A percentile compares a stretch with the other conserved stretches of the same genome.
phyloP scores from a whole-genome alignment of 1,140 invertebrate species.

The Trachelipus rathkii region DNA sequence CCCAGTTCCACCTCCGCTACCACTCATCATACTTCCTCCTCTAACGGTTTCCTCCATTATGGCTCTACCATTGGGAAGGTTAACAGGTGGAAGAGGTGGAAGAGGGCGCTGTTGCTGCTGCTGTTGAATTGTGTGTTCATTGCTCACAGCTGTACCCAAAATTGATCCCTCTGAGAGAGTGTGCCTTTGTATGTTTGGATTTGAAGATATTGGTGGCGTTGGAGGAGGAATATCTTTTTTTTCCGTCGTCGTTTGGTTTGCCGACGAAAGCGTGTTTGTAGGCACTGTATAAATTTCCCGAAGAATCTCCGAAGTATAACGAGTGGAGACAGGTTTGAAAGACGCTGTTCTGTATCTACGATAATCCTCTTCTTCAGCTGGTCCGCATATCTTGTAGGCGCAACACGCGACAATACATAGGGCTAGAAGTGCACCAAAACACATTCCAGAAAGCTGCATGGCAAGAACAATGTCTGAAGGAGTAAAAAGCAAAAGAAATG shows the following conservation, averaged over 20 bases:
- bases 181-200: neutral
- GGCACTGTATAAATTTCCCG: neutral
- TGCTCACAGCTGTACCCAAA: neutral
- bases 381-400: conserved; percentile 29
- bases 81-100: neutral
- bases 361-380: conserved; percentile 24
- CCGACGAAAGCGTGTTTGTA: neutral
- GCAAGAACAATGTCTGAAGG: conserved; percentile 23
- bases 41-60: neutral
- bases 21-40: neutral
- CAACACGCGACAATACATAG: conserved; percentile 35
- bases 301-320: conserved; percentile 14
- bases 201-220: neutral
- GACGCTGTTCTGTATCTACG: conserved; percentile 20
- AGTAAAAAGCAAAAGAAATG: neutral
- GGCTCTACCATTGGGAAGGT: neutral
- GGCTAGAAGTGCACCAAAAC: conserved; percentile 26
- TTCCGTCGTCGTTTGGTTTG: neutral
- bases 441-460: conserved; percentile 26
- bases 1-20: too few relatives aligned
- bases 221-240: neutral
- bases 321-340: conserved; percentile 18
- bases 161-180: neutral
- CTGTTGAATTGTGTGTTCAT: neutral
- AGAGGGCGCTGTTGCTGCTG: neutral